A percentile compares a stretch with the other conserved stretches of the same genome.
These are phyloP conservation scores for Dryoscopus gambensis DNA, from an alignment of 2,113 vertebrate species.

Conservation along the genomic window DNA sequence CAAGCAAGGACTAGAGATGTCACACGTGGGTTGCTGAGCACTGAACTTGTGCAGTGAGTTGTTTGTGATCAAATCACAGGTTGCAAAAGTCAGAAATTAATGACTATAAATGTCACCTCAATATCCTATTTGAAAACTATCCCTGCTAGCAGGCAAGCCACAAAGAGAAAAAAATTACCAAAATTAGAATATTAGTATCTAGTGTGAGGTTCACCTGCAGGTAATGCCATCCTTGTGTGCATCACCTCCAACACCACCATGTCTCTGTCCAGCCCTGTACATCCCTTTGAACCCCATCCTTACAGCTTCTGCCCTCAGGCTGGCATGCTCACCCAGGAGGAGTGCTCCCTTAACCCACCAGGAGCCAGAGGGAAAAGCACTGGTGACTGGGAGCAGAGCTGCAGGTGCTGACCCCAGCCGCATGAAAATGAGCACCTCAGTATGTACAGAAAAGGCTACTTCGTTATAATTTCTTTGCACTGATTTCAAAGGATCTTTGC, in stretches of 20 bases:
- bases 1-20: not conserved
- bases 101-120: not conserved
- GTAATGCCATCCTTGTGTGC: not conserved
- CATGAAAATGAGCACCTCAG: not conserved
- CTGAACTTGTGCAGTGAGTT: not conserved
- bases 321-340: not conserved
- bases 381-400: not conserved
- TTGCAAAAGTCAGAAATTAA: not conserved
- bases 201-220: not conserved
- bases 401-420: not conserved
- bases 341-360: not conserved
- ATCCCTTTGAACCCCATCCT: not conserved
- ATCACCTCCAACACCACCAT: not conserved
- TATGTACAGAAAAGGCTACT: not conserved
- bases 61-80: not conserved
- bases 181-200: not conserved
- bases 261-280: not conserved
- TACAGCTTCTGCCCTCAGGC: not conserved
- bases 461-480: not conserved
- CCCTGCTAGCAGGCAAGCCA: not conserved
- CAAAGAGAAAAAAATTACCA: not conserved
- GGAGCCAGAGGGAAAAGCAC: not conserved
- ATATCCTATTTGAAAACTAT: not conserved
- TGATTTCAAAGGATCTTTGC: not conserved
- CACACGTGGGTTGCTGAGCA: not conserved